These are phyloP conservation scores for Notospermus geniculatus DNA, from an alignment of 1,140 invertebrate species.

Conservation along the genomic window DNA sequence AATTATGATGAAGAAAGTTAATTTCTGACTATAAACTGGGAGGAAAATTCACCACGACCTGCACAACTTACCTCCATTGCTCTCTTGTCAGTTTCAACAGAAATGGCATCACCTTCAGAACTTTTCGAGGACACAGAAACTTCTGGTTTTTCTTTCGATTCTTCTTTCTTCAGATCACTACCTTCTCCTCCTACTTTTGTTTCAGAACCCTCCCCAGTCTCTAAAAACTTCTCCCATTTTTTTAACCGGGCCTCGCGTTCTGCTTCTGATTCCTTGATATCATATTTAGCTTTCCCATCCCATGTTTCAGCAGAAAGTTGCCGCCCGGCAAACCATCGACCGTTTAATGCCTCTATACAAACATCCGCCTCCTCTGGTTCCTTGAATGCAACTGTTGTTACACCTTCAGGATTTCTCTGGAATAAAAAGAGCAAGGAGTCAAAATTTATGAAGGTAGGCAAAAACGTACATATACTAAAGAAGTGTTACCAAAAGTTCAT, in stretches of 20 bases:
- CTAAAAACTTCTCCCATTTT: conserved; percentile 81
- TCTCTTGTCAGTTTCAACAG: too few relatives aligned
- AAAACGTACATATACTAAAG: conserved; percentile 10
- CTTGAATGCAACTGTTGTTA: conserved; percentile 88
- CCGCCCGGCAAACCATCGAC: conserved; percentile 81
- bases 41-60: too few relatives aligned
- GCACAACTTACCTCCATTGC: too few relatives aligned
- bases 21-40: too few relatives aligned
- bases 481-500: not conserved
- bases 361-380: conserved; percentile 87
- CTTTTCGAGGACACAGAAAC: too few relatives aligned
- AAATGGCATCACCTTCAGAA: too few relatives aligned
- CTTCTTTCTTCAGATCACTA: conserved; percentile 43
- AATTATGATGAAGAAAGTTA: too few relatives aligned
- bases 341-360: conserved; percentile 84
- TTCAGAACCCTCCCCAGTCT: conserved; percentile 36
- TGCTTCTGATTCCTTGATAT: conserved; percentile 85
- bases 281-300: conserved; percentile 95
- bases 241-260: conserved; percentile 77
- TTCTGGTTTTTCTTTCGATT: too few relatives aligned
- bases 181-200: conserved; percentile 35
- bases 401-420: conserved; percentile 78
- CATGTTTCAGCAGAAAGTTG: conserved; percentile 83
- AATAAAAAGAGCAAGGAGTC: conserved; percentile 36
- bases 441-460: too few relatives aligned